These are phyloP conservation scores for Sphecodes monilicornis DNA, from an alignment of 2,888 invertebrate species.

Conservation along the genomic window DNA sequence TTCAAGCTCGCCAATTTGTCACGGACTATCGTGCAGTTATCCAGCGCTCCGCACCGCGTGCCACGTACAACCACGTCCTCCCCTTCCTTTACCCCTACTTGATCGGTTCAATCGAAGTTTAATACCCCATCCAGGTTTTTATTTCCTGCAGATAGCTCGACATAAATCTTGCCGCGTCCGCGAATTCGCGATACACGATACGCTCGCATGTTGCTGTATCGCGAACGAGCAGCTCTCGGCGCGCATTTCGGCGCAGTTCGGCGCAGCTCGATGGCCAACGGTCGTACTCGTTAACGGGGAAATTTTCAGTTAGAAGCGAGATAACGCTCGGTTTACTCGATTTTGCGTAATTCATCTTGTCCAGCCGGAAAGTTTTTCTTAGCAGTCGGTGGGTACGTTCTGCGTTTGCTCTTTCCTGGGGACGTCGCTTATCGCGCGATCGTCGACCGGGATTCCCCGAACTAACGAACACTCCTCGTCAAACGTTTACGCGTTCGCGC, in stretches of 20 bases:
- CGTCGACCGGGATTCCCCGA: not conserved
- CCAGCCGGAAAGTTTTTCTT: not conserved
- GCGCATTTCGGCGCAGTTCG: not conserved
- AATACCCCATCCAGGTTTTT: constrained; percentile 59
- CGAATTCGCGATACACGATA: constrained; percentile 46
- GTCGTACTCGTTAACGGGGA: constrained; percentile 28
- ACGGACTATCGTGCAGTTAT: constrained; percentile 51
- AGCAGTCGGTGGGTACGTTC: not conserved
- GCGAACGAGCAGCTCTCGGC: not conserved
- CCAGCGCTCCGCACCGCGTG: not conserved
- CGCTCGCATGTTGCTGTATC: not conserved
- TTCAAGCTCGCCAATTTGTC: constrained; percentile 56
- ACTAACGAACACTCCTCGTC: constrained; percentile 6
- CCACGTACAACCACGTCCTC: not conserved
- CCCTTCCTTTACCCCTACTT: constrained; percentile 38
- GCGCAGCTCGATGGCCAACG: not conserved
- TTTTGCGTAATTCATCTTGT: not conserved
- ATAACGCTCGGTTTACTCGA: not conserved
- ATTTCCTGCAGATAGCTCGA: constrained; percentile 51
- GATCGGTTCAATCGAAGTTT: constrained; percentile 64
- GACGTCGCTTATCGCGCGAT: constrained; percentile 21
- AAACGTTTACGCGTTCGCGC: constrained; percentile 18
- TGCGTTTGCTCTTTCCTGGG: not conserved
- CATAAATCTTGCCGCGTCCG: constrained; percentile 59
- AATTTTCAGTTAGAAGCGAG: constrained; percentile 26